phyloP scores from a whole-genome alignment of 1,140 invertebrate genomes.

The Drosophila burlai region DNA sequence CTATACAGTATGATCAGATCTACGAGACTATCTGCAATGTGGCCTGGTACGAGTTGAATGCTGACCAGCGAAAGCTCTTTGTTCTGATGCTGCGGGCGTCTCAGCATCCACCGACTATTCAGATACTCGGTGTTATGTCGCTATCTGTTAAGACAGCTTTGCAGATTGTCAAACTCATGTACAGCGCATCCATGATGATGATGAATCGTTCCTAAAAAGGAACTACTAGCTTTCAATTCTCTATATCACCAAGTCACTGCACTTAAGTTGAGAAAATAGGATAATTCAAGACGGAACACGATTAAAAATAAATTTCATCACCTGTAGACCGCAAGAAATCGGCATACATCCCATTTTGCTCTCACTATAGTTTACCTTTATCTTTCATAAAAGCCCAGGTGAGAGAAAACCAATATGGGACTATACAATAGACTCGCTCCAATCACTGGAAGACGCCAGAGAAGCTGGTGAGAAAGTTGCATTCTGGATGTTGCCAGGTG shows the following conservation, averaged over 20 bases:
- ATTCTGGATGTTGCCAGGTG: too few species aligned
- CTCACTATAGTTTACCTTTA: too few species aligned
- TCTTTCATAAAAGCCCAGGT: too few species aligned
- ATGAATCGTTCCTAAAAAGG: slow-evolving; percentile 42
- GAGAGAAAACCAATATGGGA: too few species aligned
- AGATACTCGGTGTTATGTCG: slow-evolving; percentile 18
- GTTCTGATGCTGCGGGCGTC: slow-evolving; percentile 10
- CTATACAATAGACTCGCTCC: background rate
- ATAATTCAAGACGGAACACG: background rate
- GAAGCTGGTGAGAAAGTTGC: too few species aligned
- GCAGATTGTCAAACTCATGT: slow-evolving; percentile 74
- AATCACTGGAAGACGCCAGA: too few species aligned
- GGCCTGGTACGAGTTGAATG: slow-evolving; percentile 46
- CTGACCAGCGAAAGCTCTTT: slow-evolving; percentile 14
- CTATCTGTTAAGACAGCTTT: slow-evolving; percentile 20
- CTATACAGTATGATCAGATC: slow-evolving; percentile 50
- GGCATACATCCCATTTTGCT: too few species aligned
- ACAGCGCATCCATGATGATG: slow-evolving; percentile 67
- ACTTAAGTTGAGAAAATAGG: background rate
- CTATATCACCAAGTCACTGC: background rate
- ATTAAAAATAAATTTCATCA: background rate
- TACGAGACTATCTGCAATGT: slow-evolving; percentile 51
- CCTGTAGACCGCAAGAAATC: background rate
- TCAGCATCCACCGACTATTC: slow-evolving; percentile 19
- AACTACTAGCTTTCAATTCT: background rate